These are phyloP conservation scores for Accipiter cooperii DNA, from an alignment of 2,113 vertebrate species.

Conservation along the genomic window DNA sequence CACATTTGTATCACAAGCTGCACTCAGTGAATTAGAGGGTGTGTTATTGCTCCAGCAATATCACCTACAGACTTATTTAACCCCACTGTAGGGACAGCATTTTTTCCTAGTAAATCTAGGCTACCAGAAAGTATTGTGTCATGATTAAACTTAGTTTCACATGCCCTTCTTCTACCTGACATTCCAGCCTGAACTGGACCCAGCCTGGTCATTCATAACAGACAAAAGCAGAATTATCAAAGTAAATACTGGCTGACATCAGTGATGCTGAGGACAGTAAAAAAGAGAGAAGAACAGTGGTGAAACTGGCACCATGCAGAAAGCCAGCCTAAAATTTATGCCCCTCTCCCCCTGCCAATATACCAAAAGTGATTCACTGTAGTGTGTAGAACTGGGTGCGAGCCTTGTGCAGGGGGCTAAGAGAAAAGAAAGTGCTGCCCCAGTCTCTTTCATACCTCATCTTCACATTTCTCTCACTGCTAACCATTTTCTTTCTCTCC, in stretches of 20 bases:
- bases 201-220: background rate
- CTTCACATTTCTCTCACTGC: background rate
- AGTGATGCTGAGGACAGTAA: background rate
- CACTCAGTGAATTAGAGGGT: background rate
- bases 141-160: background rate
- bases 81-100: background rate
- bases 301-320: background rate
- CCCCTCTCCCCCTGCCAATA: background rate
- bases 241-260: background rate
- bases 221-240: background rate
- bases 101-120: background rate
- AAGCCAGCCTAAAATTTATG: background rate
- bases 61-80: background rate
- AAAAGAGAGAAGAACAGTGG: background rate
- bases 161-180: background rate
- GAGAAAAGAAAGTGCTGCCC: background rate
- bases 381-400: background rate
- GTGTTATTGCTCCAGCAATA: background rate
- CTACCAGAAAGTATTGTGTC: background rate
- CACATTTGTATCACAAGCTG: background rate
- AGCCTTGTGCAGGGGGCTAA: background rate
- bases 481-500: background rate
- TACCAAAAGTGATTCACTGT: background rate
- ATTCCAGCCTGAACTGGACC: background rate
- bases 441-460: background rate